These are phyloP conservation scores for Punctoribates punctum DNA, from an alignment of 2,888 invertebrate species.

Conservation along the genomic window DNA sequence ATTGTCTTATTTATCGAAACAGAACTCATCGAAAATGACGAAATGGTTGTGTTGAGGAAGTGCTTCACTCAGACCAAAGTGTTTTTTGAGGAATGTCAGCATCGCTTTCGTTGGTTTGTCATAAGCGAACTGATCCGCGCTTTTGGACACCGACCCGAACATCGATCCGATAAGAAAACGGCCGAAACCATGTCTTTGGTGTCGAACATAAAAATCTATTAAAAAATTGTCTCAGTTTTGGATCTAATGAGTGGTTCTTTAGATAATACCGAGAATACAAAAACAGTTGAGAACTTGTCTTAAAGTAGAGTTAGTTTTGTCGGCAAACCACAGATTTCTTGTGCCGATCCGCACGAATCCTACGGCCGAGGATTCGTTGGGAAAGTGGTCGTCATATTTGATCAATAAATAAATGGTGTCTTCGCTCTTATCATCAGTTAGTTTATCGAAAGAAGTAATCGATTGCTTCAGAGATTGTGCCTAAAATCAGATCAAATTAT, in stretches of 20 bases:
- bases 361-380: background rate
- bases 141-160: background rate
- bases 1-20: background rate
- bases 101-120: constrained; percentile 42
- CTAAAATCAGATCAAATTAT: background rate
- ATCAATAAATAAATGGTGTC: constrained; percentile 40
- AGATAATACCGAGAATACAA: constrained; percentile 39
- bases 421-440: constrained; percentile 5
- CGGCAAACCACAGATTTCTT: constrained; percentile 39
- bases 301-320: constrained; percentile 12
- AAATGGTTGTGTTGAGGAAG: constrained; percentile 43
- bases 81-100: constrained; percentile 40
- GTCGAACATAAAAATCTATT: constrained; percentile 41
- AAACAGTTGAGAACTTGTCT: constrained; percentile 39
- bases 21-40: constrained; percentile 41
- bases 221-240: background rate
- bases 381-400: background rate
- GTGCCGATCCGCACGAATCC: constrained; percentile 42
- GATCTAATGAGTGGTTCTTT: background rate
- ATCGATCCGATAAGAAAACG: constrained; percentile 24
- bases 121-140: constrained; percentile 35
- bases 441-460: constrained; percentile 39
- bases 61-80: constrained; percentile 39
- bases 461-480: constrained; percentile 42
- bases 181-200: constrained; percentile 40